Evolutionary conservation across 2,797 vertebrate genomes (phyloP), one percentile per base, ranked within the genome.

Genomic region (Tapirus indicus): DNA sequence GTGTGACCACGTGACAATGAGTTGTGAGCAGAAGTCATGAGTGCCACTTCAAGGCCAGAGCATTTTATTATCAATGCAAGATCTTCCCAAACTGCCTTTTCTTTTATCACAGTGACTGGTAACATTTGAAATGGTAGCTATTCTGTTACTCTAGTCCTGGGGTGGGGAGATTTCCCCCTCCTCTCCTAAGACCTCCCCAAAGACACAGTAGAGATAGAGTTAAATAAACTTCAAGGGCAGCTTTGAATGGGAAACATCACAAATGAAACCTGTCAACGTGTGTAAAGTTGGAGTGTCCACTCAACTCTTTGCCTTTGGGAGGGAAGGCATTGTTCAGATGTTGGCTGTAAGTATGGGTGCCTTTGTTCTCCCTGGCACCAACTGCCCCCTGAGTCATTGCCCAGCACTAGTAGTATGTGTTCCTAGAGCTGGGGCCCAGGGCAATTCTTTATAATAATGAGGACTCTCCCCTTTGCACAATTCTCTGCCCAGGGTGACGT

Each of bases 161-260:
- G 27, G 44, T 18, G 44, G 52, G 29, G 35, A 66, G 49, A 71
- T 38, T 41, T 52, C 21, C 32, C 75, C 35, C 20, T 74, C 27
- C 6, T 32, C 14, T 52, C 35, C 38, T 29, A 66, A 88, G 29
- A 66, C 35, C 78, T 20, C 56, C 23, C 11, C 32, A 41, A 68
- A 79, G 75, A 88, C 38, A 18, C 8, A 52, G 35, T 20, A 94
- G 64, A 78, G 29, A 44, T 49, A 49, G 60, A 74, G 29, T 62
- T 93, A 85, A 95, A 87, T 83, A 84, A 47, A 88, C 88, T 75
- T 94, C 47, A 77, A 95, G 77, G 60, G 23, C 25, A 47, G 27
- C 32, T 77, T 88, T 78, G 72, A 92, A 82, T 52, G 72, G 60
- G 60, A 72, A 78, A 88, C 74, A 75, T 86, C 27, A 87, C 88